A percentile compares a stretch with the other conserved stretches of the same genome.
phyloP scores from a whole-genome alignment of 1,140 invertebrate species.

The Calycopis cecrops region DNA sequence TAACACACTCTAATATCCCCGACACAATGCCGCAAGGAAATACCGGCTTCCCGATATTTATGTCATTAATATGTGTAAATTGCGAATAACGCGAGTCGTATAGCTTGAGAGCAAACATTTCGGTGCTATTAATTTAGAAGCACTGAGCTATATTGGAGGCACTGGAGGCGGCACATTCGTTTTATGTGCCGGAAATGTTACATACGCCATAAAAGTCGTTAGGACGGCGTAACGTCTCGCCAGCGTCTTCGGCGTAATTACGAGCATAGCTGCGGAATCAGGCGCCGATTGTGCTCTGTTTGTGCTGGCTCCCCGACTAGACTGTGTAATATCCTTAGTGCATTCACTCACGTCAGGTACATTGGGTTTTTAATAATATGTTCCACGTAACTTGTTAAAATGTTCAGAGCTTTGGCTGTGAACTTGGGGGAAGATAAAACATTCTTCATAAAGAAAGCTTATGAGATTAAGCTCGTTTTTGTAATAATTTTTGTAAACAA shows the following conservation, averaged over 20 bases:
- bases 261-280: slow-evolving; percentile 45
- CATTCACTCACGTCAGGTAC: slow-evolving; percentile 5
- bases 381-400: too few relatives aligned
- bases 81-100: slow-evolving; percentile 48
- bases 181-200: slow-evolving; percentile 72
- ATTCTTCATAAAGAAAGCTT: too few relatives aligned
- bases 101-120: slow-evolving; percentile 65
- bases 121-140: slow-evolving; percentile 63
- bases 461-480: too few relatives aligned
- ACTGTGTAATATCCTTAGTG: neutral
- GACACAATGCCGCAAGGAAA: slow-evolving; percentile 16
- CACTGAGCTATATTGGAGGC: slow-evolving; percentile 57
- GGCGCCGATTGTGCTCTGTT: slow-evolving; percentile 44
- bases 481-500: too few relatives aligned
- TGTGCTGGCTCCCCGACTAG: slow-evolving; percentile 18
- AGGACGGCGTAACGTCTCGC: slow-evolving; percentile 69
- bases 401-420: too few relatives aligned
- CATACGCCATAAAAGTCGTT: slow-evolving; percentile 73
- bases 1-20: slow-evolving; percentile 15
- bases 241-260: slow-evolving; percentile 69
- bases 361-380: slow-evolving; percentile 8
- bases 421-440: too few relatives aligned
- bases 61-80: slow-evolving; percentile 48
- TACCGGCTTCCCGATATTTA: slow-evolving; percentile 37
- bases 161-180: slow-evolving; percentile 70